Evolutionary conservation across 35 echinoderm and acorn worm species (phyloP).

Genomic region (Amphiura filiformis): DNA sequence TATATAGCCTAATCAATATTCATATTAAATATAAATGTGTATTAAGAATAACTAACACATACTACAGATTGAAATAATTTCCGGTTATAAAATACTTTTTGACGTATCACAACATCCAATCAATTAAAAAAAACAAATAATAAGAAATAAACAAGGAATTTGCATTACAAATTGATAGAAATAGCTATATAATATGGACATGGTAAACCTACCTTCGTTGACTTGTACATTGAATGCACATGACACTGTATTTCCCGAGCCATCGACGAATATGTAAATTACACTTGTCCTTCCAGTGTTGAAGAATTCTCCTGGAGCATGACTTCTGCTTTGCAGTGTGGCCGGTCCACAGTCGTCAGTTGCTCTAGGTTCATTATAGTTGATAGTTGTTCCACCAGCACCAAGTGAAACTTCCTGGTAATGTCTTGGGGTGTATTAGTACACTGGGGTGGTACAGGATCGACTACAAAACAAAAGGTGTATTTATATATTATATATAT

Average conservation of each 20-base stretch:
- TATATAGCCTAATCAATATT: too few relatives aligned
- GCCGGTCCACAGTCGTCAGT: neutral
- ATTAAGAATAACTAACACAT: too few relatives aligned
- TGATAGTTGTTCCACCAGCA: neutral
- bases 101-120: too few relatives aligned
- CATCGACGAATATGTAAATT: neutral
- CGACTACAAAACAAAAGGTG: constrained; percentile 9
- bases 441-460: neutral
- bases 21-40: too few relatives aligned
- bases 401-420: neutral
- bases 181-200: too few relatives aligned
- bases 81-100: too few relatives aligned
- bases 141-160: too few relatives aligned
- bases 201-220: neutral
- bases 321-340: neutral
- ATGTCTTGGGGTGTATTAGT: neutral
- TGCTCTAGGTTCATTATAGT: neutral
- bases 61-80: too few relatives aligned
- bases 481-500: neutral
- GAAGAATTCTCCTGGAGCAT: neutral
- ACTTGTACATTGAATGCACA: neutral
- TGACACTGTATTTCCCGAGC: neutral
- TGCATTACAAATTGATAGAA: too few relatives aligned
- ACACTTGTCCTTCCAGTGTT: neutral
- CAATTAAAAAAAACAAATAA: too few relatives aligned